Base-by-base conservation (phyloP, 2,888 invertebrate genomes). In the Kryphioiulus occultus region DNA sequence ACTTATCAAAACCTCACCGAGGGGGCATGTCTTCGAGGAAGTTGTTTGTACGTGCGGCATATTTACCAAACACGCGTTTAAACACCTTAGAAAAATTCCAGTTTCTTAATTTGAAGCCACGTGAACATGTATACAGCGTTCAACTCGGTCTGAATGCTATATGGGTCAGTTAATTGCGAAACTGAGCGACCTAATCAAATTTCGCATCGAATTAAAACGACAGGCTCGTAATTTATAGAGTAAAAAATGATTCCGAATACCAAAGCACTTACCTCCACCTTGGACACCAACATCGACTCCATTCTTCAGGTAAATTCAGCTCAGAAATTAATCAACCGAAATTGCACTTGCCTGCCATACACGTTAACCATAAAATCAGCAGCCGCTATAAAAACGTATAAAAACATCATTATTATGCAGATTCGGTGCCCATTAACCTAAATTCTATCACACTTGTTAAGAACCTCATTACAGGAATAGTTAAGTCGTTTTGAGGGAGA, bases 381-480 rank as follows among this genome's bases (percentile, higher is more conserved):
- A 30, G 30, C 78, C 26, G 15, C 78, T 78, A 78, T 78, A 78
- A 30, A 78, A 78, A 78, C 10, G 30, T 30, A 78, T 26, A 78
- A 78, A 78, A 78, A 26, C 30, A 78, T 78, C 78, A 30, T 78
- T 78, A 78, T 78, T 78, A 78, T 78, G 78, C 78, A 78, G 30
- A 78, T 78, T 78, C 78, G 30, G 30, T 78, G 30, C 1, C 26
- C 78, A 78, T 78, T 78, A 78, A 78, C 78, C 78, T 78, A 78
- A 78, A 78, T 78, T 78, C 78, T 78, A 78, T 78, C 78, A 78
- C 68, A 26, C 78, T 78, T 78, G 78, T 26, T 78, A 30, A 30
- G 78, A 78, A 78, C 3, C 78, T 78, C 78, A 78, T 78, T 78
- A 78, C 15, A 30, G 17, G 15, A 0, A 78, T 78, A 78, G 78